Percentiles rank a stretch among this genome's conserved stretches.
phyloP scores from a whole-genome alignment of 2,888 invertebrate species.

The Achlya flavicornis region DNA sequence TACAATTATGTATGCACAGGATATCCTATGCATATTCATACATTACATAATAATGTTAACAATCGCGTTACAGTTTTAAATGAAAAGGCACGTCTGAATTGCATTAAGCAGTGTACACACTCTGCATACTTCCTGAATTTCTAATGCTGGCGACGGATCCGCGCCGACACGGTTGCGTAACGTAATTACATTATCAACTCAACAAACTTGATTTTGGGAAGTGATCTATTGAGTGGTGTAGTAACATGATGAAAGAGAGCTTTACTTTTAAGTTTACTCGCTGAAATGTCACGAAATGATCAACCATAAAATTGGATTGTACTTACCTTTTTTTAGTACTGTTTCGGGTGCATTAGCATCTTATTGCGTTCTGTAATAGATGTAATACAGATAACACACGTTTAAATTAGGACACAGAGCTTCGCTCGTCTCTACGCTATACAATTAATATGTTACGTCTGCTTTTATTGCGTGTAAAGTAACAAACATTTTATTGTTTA shows the following conservation, averaged over 20 bases:
- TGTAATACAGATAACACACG: neutral
- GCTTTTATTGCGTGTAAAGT: constrained; percentile 27
- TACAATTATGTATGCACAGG: neutral
- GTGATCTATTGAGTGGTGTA: neutral
- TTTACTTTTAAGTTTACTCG: neutral
- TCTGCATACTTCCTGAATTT: constrained; percentile 18
- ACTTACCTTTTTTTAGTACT: neutral
- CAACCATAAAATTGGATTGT: neutral
- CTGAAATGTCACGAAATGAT: neutral
- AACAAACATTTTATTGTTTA: constrained; percentile 49
- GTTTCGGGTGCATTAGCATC: neutral
- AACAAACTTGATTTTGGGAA: constrained; percentile 11
- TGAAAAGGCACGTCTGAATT: constrained; percentile 9
- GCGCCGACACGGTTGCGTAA: constrained; percentile 15
- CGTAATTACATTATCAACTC: constrained; percentile 18
- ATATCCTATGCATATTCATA: neutral
- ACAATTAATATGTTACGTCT: constrained; percentile 16
- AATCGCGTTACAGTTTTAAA: constrained; percentile 1
- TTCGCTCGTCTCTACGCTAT: constrained; percentile 23
- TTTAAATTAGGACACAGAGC: constrained; percentile 22
- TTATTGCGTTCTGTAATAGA: neutral
- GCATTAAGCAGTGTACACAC: constrained; percentile 7
- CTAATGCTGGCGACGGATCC: constrained; percentile 17
- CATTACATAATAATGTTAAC: neutral
- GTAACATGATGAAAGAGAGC: neutral